These are phyloP conservation scores for Octomys mimax DNA, from an alignment of 2,797 vertebrate genomes.

Conservation along the genomic window DNA sequence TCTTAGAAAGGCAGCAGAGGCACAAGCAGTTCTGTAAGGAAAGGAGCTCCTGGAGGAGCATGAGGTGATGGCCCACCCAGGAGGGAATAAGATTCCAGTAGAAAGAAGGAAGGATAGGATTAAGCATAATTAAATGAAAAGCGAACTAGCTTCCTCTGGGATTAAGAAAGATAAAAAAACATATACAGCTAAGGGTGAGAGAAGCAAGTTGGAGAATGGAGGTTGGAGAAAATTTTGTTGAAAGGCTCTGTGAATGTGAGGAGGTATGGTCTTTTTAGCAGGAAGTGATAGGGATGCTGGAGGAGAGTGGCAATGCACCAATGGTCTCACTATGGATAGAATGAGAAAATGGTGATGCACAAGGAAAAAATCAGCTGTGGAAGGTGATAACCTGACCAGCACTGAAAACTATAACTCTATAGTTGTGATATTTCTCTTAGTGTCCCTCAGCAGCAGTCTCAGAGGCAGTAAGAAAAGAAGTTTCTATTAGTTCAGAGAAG, in stretches of 20 bases:
- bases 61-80: not conserved
- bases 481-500: not conserved
- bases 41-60: not conserved
- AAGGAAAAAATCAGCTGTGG: not conserved
- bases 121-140: not conserved
- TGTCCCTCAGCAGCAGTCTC: not conserved
- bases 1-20: not conserved
- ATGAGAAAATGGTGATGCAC: not conserved
- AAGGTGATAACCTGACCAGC: not conserved
- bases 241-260: not conserved
- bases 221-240: not conserved
- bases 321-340: not conserved
- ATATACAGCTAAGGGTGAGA: not conserved
- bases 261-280: not conserved
- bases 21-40: not conserved
- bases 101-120: not conserved
- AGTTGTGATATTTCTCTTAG: not conserved
- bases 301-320: not conserved
- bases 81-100: not conserved
- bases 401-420: not conserved
- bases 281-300: not conserved
- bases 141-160: not conserved
- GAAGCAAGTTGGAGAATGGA: not conserved
- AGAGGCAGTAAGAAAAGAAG: not conserved
- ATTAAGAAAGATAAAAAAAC: not conserved